Percentiles rank a stretch among this genome's conserved stretches.
Conservation (phyloP, 2,797 vertebrate species). For the Melopsittacus undulatus region DNA sequence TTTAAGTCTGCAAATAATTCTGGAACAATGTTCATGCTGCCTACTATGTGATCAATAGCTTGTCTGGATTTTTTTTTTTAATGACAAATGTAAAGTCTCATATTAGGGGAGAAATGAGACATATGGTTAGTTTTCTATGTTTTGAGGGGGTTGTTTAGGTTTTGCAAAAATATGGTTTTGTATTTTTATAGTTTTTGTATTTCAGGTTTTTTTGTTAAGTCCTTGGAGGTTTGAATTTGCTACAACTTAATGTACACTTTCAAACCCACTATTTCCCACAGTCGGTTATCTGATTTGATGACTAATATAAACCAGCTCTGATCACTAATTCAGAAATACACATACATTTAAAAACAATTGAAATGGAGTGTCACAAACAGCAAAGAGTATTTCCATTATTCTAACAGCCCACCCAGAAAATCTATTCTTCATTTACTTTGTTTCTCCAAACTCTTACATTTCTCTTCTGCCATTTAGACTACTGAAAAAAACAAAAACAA, state of each 20-base stretch:
- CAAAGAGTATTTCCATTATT: background rate
- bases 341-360: background rate
- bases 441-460: background rate
- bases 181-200: background rate
- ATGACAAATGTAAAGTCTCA: background rate
- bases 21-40: background rate
- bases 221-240: background rate
- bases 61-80: background rate
- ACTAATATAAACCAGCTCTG: background rate
- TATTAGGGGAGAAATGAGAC: background rate
- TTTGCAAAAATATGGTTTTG: background rate
- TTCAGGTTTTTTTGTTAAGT: background rate
- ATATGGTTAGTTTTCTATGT: background rate
- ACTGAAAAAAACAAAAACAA: background rate
- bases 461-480: background rate
- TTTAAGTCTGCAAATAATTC: slow-evolving; percentile 18
- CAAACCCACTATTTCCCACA: background rate
- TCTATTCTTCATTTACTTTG: background rate
- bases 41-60: background rate
- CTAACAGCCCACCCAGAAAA: background rate
- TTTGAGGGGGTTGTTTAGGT: fast-evolving
- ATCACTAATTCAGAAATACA: background rate
- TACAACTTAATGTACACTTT: background rate
- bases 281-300: background rate
- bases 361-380: background rate